phyloP scores from a whole-genome alignment of 2,113 vertebrate genomes.

The Varanus salvator region DNA sequence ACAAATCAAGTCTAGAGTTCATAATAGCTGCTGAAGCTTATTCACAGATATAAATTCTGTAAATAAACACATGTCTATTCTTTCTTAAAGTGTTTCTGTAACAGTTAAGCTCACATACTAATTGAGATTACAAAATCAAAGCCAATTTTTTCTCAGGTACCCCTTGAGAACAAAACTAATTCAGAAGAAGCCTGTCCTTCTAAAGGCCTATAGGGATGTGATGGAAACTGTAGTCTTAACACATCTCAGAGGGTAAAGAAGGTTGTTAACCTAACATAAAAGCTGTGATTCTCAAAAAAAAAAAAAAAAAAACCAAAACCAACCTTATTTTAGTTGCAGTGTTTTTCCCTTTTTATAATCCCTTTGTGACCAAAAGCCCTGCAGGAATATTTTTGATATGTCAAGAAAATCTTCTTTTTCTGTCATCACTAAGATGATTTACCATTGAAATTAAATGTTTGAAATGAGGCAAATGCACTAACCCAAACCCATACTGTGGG shows the following conservation, averaged over 20 bases:
- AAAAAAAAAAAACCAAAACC: no score
- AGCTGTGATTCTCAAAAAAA: not conserved
- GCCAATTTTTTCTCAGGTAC: not conserved
- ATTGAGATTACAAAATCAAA: not conserved
- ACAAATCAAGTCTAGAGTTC: not conserved
- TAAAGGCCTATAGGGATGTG: not conserved
- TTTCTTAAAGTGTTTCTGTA: not conserved
- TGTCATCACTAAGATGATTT: not conserved
- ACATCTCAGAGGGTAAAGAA: no score
- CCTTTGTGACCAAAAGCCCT: not conserved
- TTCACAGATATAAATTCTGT: not conserved
- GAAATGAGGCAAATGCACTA: not conserved
- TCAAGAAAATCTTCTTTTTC: not conserved
- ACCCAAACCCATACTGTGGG: not conserved
- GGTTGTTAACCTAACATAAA: not conserved
- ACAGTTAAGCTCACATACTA: not conserved
- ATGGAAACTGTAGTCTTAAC: no score
- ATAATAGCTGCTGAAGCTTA: no score
- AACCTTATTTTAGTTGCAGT: not conserved
- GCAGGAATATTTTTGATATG: not conserved
- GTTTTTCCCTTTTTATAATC: not conserved
- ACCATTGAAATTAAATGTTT: slow-evolving; percentile 23
- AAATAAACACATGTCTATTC: not conserved
- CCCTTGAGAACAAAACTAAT: not conserved
- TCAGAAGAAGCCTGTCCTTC: not conserved